Base-by-base conservation (phyloP, 1,140 invertebrate species). In the Zaprionus kolodkinae region DNA sequence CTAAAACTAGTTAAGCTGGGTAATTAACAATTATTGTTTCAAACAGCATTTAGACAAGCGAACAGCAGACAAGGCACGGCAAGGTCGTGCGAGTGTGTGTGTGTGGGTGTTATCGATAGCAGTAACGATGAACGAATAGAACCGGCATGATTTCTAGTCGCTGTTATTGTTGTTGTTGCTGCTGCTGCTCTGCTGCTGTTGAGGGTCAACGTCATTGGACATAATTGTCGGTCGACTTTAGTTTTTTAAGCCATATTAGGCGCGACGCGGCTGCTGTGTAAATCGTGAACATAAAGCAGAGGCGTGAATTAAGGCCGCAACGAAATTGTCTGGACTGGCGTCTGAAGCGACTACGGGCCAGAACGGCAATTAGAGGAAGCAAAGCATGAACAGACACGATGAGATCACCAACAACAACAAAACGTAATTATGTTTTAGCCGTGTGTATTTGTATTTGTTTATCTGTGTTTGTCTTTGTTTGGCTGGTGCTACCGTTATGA, bases 221-320 rank as follows among this genome's bases (percentile, higher is more conserved):
- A 80, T 72, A 76, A 83, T 79, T 80, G 78, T 15, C 61, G 35
- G 33, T 40, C 62, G 61, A 56, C 55, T 74, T 65, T 55, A 73
- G 55, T 63, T 69, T 67, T 67, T 70, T 74, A 50, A 54, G 82
- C 83, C 83, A 78, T 87, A 83, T 84, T 72, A 75, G 84, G 83
- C 62, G 73, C 60, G 80, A 72, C 62, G 57, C 52, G 79, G 81
- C 80, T 76, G 83, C 72, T 77, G 43, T 60, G 27, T 43, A 43
- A 56, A 57, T 43, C 17, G 21, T 15, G 54, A 50, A 63, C 64
- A 36, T 56, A 45, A 17, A 52, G 76, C 65, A 88, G 65, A 82
- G 84, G 84, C 85, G 84, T 84, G 71, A 84, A 84, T 84, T 88
- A 88, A 89, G 84, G 84, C 82, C 67, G 79, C 57, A 62, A 35